A percentile compares a stretch with the other conserved stretches of the same genome.
phyloP scores from a whole-genome alignment of 2,888 invertebrate genomes.

The Tiliacea citrago region DNA sequence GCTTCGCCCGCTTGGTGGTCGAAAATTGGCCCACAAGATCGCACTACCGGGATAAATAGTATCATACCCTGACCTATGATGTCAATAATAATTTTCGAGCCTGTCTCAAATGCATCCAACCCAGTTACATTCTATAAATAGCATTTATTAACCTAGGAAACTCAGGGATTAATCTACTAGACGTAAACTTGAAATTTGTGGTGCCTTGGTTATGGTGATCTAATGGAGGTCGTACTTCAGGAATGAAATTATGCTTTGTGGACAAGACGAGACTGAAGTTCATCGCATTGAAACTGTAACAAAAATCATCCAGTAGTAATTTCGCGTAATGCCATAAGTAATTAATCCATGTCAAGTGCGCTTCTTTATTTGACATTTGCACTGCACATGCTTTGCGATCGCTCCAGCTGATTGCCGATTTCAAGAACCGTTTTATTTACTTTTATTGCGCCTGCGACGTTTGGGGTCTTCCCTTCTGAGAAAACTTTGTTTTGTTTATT shows the following conservation, averaged over 20 bases:
- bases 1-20: too few species aligned
- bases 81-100: neutral
- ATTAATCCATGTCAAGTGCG: slow-evolving; percentile 58
- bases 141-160: neutral
- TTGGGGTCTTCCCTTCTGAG: slow-evolving; percentile 57
- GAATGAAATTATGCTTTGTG: neutral
- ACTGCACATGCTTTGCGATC: slow-evolving; percentile 66
- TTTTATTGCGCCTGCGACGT: slow-evolving; percentile 53
- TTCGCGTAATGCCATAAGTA: neutral
- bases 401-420: slow-evolving; percentile 68
- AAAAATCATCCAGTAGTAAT: neutral
- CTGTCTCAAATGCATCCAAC: neutral
- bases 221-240: neutral
- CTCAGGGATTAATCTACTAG: too few species aligned
- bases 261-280: neutral
- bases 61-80: too few species aligned
- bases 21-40: too few species aligned
- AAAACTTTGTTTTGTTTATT: slow-evolving; percentile 55
- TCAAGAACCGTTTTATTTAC: slow-evolving; percentile 68
- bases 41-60: too few species aligned
- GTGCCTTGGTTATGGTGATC: too few species aligned
- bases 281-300: neutral
- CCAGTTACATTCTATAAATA: neutral
- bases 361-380: slow-evolving; percentile 69
- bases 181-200: neutral